These are phyloP conservation scores for Eufriesea mexicana DNA, from an alignment of 1,140 invertebrate species.

Conservation along the genomic window DNA sequence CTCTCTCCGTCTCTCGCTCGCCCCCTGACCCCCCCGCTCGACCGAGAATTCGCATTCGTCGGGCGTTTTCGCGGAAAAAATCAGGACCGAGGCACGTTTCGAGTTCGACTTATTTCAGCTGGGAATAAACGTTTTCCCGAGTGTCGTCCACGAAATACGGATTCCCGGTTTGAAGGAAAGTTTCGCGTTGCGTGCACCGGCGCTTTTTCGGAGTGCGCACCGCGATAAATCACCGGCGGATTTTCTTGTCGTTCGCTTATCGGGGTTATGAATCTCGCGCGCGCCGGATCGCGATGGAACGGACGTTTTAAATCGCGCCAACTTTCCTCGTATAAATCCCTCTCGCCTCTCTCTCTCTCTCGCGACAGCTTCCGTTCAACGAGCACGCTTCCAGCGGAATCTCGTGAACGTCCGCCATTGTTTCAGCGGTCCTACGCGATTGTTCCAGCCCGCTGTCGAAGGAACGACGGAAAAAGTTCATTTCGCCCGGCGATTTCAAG, in stretches of 20 bases:
- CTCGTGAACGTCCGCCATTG: not conserved
- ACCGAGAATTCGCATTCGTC: no score
- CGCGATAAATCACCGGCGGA: conserved; percentile 53
- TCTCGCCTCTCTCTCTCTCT: not conserved
- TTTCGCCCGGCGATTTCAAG: not conserved
- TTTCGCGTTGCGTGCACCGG: not conserved
- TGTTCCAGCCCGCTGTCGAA: not conserved
- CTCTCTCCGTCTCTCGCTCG: no score
- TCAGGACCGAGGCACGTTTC: conserved; percentile 49
- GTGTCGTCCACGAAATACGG: conserved; percentile 46
- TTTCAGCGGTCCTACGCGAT: not conserved
- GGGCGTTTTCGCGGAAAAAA: no score
- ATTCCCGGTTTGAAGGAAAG: conserved; percentile 55
- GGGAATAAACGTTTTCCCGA: conserved; percentile 46
- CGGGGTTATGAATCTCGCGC: conserved; percentile 34
- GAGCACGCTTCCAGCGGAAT: not conserved
- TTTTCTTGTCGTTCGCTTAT: conserved; percentile 42
- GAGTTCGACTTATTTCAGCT: conserved; percentile 38
- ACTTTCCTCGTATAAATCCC: conserved; percentile 31
- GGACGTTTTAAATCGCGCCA: conserved; percentile 18
- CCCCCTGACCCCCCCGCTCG: not conserved
- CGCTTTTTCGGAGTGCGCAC: not conserved
- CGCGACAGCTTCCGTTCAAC: conserved; percentile 9
- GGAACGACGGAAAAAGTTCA: not conserved
- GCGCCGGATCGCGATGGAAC: conserved; percentile 12